These are phyloP conservation scores for Alosa alosa DNA, from an alignment of 2,113 vertebrate genomes.

Conservation along the genomic window DNA sequence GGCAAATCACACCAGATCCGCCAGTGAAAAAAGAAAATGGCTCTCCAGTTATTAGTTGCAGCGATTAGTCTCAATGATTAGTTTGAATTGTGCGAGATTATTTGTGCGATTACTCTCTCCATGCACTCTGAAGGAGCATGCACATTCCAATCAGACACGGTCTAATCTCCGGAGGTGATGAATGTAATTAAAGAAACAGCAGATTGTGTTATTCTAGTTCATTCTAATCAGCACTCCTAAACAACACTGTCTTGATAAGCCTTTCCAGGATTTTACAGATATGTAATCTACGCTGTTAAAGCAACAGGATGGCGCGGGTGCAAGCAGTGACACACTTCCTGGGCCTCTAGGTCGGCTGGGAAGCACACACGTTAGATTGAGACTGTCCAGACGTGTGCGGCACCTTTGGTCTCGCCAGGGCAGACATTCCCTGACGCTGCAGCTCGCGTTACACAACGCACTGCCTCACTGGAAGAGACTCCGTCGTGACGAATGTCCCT, in stretches of 20 bases:
- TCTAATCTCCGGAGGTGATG: not conserved
- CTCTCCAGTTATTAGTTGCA: not conserved
- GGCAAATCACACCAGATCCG: not conserved
- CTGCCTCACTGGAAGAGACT: not conserved
- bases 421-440: not conserved
- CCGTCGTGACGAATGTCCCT: not conserved
- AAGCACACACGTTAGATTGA: not conserved
- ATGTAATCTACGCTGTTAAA: not conserved
- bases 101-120: not conserved
- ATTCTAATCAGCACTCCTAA: not conserved
- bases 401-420: not conserved
- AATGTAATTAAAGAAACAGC: not conserved
- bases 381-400: not conserved
- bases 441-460: slow-evolving; percentile 1
- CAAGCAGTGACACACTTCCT: not conserved
- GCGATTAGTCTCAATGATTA: not conserved
- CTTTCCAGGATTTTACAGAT: not conserved
- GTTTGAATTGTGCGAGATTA: not conserved
- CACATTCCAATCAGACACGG: not conserved
- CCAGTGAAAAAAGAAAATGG: not conserved
- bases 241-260: not conserved
- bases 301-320: no score
- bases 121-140: not conserved
- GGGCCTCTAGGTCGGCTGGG: not conserved
- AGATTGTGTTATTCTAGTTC: not conserved